phyloP scores from a whole-genome alignment of 2,888 invertebrate genomes.

The Netelia fuscicornis region DNA sequence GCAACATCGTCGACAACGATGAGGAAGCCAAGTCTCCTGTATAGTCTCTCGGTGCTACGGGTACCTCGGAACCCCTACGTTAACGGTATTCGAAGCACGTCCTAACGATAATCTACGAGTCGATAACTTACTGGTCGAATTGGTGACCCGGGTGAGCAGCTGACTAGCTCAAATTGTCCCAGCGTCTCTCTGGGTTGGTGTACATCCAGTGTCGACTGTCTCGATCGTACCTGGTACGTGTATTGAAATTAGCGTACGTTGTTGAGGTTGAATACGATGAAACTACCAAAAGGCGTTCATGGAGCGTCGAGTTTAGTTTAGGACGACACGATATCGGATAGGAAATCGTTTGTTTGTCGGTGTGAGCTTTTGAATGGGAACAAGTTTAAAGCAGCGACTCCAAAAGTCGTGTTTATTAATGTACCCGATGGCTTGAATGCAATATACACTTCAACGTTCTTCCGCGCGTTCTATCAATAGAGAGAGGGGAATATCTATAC shows the following conservation, averaged over 20 bases:
- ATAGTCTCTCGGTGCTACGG: slow-evolving; percentile 38
- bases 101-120: slow-evolving; percentile 72
- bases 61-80: slow-evolving; percentile 46
- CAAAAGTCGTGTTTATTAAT: slow-evolving; percentile 16
- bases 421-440: slow-evolving; percentile 5
- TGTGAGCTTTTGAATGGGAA: too few species aligned
- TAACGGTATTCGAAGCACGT: slow-evolving; percentile 71
- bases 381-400: background rate
- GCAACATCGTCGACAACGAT: slow-evolving; percentile 57
- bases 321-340: too few species aligned
- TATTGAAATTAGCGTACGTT: slow-evolving; percentile 38
- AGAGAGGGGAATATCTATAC: background rate
- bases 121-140: slow-evolving; percentile 73
- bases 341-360: too few species aligned
- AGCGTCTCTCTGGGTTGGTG: slow-evolving; percentile 24
- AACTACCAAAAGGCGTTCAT: too few species aligned
- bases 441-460: slow-evolving; percentile 14
- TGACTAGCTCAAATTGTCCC: slow-evolving; percentile 69
- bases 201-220: slow-evolving; percentile 16
- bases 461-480: slow-evolving; percentile 15
- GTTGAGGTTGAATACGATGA: too few species aligned
- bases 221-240: slow-evolving; percentile 46
- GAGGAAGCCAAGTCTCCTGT: slow-evolving; percentile 55
- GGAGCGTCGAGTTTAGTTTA: too few species aligned
- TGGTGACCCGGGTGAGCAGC: slow-evolving; percentile 61